These are phyloP conservation scores for Mactromeris polynyma DNA, from an alignment of 2,888 invertebrate species.

Conservation along the genomic window DNA sequence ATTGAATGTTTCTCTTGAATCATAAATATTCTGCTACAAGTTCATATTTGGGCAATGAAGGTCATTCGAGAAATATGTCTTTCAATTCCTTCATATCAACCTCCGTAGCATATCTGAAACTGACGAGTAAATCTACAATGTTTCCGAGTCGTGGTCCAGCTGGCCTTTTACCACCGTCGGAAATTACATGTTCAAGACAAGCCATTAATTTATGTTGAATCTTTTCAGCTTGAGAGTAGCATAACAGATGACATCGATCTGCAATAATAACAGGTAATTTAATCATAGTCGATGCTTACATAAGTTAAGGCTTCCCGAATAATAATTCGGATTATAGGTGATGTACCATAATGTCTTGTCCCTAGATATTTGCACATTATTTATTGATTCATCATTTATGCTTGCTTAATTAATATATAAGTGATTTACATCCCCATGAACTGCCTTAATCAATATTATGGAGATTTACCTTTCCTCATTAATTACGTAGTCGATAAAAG, in stretches of 20 bases:
- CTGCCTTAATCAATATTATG: too few species aligned
- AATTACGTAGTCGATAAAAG: too few species aligned
- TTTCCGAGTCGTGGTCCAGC: slow-evolving; percentile 31
- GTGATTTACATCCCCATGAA: too few species aligned
- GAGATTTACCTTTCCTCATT: too few species aligned
- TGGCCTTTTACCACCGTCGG: background rate
- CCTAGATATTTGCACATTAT: too few species aligned
- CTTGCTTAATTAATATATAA: too few species aligned
- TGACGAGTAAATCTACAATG: slow-evolving; percentile 17
- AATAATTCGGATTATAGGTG: too few species aligned
- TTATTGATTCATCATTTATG: too few species aligned
- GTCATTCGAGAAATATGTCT: slow-evolving; percentile 23
- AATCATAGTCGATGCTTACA: too few species aligned
- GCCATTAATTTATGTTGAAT: slow-evolving; percentile 50
- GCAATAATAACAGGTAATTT: slow-evolving; percentile 14
- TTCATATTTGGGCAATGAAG: slow-evolving; percentile 11
- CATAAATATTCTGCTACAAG: slow-evolving; percentile 23
- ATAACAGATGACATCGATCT: slow-evolving; percentile 48
- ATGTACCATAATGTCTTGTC: too few species aligned
- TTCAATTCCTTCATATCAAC: slow-evolving; percentile 35
- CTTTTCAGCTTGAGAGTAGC: slow-evolving; percentile 29
- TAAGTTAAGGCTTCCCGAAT: too few species aligned
- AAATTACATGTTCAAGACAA: slow-evolving; percentile 47
- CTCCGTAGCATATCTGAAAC: slow-evolving; percentile 13
- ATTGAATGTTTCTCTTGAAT: too few species aligned